phyloP scores from a whole-genome alignment of 2,797 vertebrate species.

The Poecilia wingei region DNA sequence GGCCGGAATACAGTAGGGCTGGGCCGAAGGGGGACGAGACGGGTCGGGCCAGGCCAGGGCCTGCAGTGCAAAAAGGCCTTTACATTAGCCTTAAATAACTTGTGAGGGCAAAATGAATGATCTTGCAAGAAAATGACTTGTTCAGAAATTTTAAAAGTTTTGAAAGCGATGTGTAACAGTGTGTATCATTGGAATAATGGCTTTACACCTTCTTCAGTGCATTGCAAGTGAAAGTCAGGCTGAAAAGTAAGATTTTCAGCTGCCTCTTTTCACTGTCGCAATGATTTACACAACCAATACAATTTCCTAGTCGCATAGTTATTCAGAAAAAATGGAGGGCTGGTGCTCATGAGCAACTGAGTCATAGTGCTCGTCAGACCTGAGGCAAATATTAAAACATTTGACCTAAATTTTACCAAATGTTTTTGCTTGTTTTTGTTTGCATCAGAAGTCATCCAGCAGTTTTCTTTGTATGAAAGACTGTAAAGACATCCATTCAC shows the following conservation, averaged over 20 bases:
- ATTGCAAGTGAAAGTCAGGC: background rate
- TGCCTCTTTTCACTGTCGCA: background rate
- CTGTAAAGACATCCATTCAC: background rate
- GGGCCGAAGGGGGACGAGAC: too few relatives aligned
- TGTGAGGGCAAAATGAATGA: background rate
- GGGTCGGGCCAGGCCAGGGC: too few relatives aligned
- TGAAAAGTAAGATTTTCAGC: background rate
- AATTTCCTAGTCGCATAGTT: background rate
- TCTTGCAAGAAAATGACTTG: background rate
- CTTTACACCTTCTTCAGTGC: background rate
- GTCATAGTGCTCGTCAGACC: background rate
- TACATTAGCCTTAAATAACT: background rate
- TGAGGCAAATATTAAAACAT: background rate
- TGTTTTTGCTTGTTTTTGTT: background rate
- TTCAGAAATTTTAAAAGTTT: background rate
- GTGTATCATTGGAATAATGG: background rate
- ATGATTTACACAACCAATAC: background rate
- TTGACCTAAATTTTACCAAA: background rate
- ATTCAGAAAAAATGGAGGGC: background rate
- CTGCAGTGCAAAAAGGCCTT: too few relatives aligned
- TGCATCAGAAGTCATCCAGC: background rate
- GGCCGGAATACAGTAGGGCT: too few relatives aligned
- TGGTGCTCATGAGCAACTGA: background rate
- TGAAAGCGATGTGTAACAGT: background rate
- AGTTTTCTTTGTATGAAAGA: background rate